A percentile compares a stretch with the other conserved stretches of the same genome.
Conservation (phyloP, 2,113 vertebrate species). For the Gymnocephalus cernua region DNA sequence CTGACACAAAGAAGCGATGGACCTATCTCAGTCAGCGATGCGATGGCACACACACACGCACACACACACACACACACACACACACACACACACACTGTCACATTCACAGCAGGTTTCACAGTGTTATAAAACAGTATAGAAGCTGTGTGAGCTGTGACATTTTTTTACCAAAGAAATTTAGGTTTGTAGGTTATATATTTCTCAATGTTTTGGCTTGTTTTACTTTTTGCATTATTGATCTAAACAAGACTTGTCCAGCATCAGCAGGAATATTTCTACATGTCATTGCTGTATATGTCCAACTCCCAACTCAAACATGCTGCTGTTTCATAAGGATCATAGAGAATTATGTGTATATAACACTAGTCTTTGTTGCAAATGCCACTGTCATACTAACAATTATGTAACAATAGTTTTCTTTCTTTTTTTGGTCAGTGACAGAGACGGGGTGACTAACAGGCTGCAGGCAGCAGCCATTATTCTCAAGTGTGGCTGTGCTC, state of each 20-base stretch:
- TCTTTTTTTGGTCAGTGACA: not conserved
- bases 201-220: not conserved
- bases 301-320: not conserved
- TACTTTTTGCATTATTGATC: not conserved
- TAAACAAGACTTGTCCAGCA: not conserved
- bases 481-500: slow-evolving; percentile 45
- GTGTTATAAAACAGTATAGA: no score
- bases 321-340: not conserved
- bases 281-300: not conserved
- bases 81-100: not conserved
- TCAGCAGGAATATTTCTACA: not conserved
- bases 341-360: not conserved
- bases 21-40: not conserved
- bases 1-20: not conserved
- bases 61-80: not conserved
- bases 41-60: not conserved
- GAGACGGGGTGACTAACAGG: slow-evolving; percentile 15
- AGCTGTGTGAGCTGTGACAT: not conserved
- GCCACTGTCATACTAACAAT: not conserved
- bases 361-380: not conserved
- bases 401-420: not conserved
- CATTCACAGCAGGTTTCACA: no score
- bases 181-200: not conserved
- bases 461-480: slow-evolving; percentile 42
- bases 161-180: not conserved